Evolutionary conservation across 92 coral and sea anemone genomes (phyloP).

Genomic region (Palythoa grandis): DNA sequence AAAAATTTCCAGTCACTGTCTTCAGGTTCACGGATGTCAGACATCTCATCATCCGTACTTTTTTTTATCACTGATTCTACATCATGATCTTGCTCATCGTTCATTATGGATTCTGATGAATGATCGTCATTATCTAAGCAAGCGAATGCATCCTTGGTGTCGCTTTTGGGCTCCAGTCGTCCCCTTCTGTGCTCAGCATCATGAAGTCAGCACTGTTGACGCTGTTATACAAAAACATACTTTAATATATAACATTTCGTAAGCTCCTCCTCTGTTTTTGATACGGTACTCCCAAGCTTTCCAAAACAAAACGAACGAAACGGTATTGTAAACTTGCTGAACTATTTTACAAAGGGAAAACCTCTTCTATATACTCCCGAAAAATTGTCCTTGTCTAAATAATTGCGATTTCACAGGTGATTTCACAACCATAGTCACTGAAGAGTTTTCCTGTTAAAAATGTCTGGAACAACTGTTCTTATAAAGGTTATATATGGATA

Average conservation of each 20-base stretch:
- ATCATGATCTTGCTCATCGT: slow-evolving; percentile 6
- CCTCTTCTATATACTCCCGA: not conserved
- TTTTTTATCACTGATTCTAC: slow-evolving; percentile 7
- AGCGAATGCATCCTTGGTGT: slow-evolving; percentile 32
- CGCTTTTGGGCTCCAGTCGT: slow-evolving; percentile 38
- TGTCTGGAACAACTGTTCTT: slow-evolving; percentile 29
- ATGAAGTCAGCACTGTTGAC: slow-evolving; percentile 37
- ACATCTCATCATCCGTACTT: slow-evolving; percentile 4
- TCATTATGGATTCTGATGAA: not conserved
- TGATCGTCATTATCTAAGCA: not conserved
- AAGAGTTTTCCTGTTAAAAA: slow-evolving; percentile 33
- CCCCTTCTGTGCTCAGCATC: slow-evolving; percentile 34
- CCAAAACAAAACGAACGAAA: slow-evolving; percentile 33
- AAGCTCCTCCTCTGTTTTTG: not conserved
- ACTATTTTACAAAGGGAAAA: not conserved
- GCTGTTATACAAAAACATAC: slow-evolving; percentile 40
- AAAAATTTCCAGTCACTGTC: slow-evolving; percentile 41
- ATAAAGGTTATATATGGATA: slow-evolving; percentile 1
- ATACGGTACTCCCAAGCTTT: slow-evolving; percentile 23
- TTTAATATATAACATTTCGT: not conserved
- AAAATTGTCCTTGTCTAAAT: not conserved
- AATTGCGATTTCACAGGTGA: slow-evolving; percentile 15
- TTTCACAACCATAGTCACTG: not conserved
- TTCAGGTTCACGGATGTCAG: slow-evolving; percentile 17
- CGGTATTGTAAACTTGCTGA: slow-evolving; percentile 16